phyloP scores from a whole-genome alignment of 2,797 vertebrate genomes.

The Toxotes lorentzi region DNA sequence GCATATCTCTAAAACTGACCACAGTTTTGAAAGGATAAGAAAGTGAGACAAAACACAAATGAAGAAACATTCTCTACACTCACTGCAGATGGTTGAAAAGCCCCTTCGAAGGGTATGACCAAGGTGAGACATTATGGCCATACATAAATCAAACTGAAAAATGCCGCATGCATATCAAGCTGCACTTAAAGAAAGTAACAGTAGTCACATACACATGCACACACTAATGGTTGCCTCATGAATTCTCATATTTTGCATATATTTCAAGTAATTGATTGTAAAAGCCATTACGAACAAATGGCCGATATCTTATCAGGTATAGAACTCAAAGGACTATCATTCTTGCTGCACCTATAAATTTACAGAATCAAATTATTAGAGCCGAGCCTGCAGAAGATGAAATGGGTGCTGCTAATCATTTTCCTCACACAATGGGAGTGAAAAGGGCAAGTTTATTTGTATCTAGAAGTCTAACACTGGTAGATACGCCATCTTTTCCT shows the following conservation, averaged over 20 bases:
- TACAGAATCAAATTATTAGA: slow-evolving; percentile 35
- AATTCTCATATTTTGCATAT: slow-evolving; percentile 51
- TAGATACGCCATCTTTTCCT: not conserved
- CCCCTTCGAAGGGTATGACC: not conserved
- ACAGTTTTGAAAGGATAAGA: not conserved
- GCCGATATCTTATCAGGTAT: slow-evolving; percentile 25
- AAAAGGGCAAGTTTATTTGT: slow-evolving; percentile 51
- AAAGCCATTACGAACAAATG: slow-evolving; percentile 48
- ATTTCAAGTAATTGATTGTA: slow-evolving; percentile 43
- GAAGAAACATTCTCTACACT: not conserved
- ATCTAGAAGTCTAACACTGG: not conserved
- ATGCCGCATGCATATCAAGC: not conserved
- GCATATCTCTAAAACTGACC: not conserved
- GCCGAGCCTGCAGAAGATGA: slow-evolving; percentile 27
- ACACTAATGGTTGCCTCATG: slow-evolving; percentile 12
- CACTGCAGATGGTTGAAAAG: slow-evolving; percentile 16
- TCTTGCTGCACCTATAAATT: slow-evolving; percentile 16
- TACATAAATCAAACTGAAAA: slow-evolving; percentile 36
- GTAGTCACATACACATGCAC: not conserved
- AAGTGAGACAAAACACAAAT: not conserved
- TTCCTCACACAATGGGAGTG: slow-evolving; percentile 28
- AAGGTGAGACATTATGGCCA: slow-evolving; percentile 9
- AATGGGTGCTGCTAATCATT: slow-evolving; percentile 38
- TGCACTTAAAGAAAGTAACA: slow-evolving; percentile 19
- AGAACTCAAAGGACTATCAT: slow-evolving; percentile 26